phyloP scores from a whole-genome alignment of 2,797 vertebrate genomes.

The Anabacerthia variegaticeps region DNA sequence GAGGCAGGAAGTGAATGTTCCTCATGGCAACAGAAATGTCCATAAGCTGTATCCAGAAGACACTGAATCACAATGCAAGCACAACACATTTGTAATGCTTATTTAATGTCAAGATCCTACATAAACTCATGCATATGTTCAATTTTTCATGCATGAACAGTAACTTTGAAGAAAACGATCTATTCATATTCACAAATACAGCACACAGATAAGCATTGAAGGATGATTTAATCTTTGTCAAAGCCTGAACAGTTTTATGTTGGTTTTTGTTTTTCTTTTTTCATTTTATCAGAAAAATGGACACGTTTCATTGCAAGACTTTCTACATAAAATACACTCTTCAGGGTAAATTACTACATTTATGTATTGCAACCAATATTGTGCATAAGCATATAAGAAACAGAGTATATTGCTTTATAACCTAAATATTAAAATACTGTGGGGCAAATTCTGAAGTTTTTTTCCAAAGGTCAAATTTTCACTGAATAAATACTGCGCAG shows the following conservation, averaged over 20 bases:
- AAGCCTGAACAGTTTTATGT: neutral
- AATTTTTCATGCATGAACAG: conserved; percentile 3
- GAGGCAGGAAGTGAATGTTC: neutral
- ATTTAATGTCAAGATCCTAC: neutral
- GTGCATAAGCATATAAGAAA: conserved; percentile 47
- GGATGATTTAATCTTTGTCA: conserved; percentile 16
- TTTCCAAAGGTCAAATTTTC: neutral
- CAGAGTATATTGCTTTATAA: conserved; percentile 42
- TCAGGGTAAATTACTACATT: conserved; percentile 44
- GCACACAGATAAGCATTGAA: neutral
- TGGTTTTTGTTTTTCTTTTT: neutral
- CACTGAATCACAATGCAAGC: neutral
- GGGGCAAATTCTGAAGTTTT: neutral
- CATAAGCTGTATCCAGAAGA: neutral
- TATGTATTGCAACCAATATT: conserved; percentile 37
- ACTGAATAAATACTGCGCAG: conserved; percentile 54
- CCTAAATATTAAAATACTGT: neutral
- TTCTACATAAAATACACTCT: conserved; percentile 57
- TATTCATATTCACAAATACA: neutral
- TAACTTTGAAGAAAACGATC: neutral
- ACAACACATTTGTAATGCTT: neutral
- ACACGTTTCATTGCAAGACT: conserved; percentile 56
- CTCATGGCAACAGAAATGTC: neutral
- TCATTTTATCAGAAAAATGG: conserved; percentile 65
- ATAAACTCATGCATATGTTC: neutral